Conservation (phyloP, 2,113 vertebrate species). For the Bostrychus sinensis region DNA sequence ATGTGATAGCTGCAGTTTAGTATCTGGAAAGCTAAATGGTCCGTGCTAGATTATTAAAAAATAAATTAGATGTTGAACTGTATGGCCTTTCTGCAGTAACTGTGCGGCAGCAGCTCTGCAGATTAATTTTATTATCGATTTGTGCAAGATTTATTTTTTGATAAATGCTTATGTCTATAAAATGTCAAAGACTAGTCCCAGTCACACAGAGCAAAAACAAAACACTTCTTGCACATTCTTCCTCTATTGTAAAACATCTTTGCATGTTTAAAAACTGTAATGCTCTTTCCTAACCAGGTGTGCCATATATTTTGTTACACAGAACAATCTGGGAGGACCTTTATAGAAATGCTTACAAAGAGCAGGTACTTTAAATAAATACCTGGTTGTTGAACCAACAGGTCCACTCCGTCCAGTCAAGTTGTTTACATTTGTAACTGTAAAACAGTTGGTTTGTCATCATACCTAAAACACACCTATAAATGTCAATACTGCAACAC, state of each 20-base stretch:
- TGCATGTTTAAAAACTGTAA: no score
- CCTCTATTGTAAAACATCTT: not conserved
- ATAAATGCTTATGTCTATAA: not conserved
- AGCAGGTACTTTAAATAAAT: not conserved
- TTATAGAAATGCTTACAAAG: no score
- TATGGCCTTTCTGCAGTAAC: not conserved
- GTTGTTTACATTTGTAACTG: not conserved
- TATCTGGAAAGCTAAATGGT: constrained; percentile 27
- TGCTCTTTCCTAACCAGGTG: no score
- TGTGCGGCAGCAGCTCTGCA: not conserved
- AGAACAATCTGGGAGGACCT: no score
- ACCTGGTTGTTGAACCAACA: not conserved
- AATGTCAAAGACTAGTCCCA: not conserved
- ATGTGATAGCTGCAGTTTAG: constrained; percentile 23
- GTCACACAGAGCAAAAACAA: no score
- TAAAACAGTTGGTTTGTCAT: no score
- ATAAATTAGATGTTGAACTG: not conserved
- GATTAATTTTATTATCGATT: not conserved
- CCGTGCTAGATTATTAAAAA: not conserved
- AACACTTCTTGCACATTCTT: not conserved
- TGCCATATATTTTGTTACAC: no score
- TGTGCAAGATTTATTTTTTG: not conserved
- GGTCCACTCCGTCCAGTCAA: not conserved
- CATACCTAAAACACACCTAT: no score
- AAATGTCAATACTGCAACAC: no score